These are phyloP conservation scores for Dione juno DNA, from an alignment of 2,888 invertebrate genomes.

Conservation along the genomic window DNA sequence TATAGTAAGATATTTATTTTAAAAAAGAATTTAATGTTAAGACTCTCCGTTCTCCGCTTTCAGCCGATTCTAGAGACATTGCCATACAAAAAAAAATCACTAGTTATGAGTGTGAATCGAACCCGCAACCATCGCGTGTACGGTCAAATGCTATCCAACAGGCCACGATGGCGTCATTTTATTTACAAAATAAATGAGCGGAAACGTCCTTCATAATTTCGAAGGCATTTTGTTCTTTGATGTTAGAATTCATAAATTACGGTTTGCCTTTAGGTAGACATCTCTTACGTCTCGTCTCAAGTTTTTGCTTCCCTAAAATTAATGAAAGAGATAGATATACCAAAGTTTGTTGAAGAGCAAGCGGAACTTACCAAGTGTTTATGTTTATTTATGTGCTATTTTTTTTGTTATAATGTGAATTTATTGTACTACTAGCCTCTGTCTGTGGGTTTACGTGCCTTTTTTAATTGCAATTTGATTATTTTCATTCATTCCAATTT, in stretches of 20 bases:
- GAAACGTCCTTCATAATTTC: constrained; percentile 3
- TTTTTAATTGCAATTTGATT: too few relatives aligned
- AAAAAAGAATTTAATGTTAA: not conserved
- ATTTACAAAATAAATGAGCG: constrained; percentile 1
- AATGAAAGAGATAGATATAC: constrained; percentile 9
- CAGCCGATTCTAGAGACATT: not conserved
- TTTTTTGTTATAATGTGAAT: too few relatives aligned
- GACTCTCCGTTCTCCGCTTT: not conserved
- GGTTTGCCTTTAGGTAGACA: not conserved
- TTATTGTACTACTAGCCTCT: not conserved
- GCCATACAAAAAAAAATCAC: not conserved
- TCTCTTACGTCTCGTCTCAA: not conserved
- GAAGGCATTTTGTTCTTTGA: constrained; percentile 19
- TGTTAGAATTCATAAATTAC: constrained; percentile 10
- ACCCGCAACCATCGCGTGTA: not conserved
- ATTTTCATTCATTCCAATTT: too few relatives aligned
- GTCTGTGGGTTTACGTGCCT: not conserved
- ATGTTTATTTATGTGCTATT: too few relatives aligned
- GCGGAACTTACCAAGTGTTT: too few relatives aligned
- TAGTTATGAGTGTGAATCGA: not conserved
- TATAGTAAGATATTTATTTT: not conserved
- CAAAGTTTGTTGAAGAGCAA: too few relatives aligned
- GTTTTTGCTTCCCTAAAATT: constrained; percentile 18
- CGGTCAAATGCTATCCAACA: not conserved
- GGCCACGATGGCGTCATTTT: not conserved